Conservation (phyloP, 1,140 invertebrate genomes). For the Ctenoplectra terminalis region DNA sequence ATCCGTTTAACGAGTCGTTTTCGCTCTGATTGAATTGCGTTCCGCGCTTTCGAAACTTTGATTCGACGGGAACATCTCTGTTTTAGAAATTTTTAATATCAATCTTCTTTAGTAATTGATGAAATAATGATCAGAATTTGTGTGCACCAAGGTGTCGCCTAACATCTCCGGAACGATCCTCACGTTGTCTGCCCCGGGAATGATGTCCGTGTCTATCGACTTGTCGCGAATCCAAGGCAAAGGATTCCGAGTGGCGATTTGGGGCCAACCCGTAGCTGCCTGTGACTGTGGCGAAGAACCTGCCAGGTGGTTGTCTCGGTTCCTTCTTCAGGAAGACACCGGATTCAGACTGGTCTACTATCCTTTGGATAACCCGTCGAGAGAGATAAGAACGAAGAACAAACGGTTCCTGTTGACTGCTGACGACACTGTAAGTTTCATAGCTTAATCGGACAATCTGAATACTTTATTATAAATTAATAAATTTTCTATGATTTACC, state of each 20-base stretch:
- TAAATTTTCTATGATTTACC: neutral
- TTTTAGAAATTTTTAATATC: no score
- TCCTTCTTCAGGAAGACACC: slow-evolving; percentile 83
- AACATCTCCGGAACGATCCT: slow-evolving; percentile 79
- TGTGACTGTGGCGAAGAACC: slow-evolving; percentile 86
- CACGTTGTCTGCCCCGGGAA: slow-evolving; percentile 81
- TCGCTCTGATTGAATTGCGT: neutral
- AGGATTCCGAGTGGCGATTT: slow-evolving; percentile 80
- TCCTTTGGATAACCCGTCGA: slow-evolving; percentile 79
- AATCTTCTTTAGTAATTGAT: no score
- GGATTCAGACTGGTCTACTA: slow-evolving; percentile 85
- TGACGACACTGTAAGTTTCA: slow-evolving; percentile 71
- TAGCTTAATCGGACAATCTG: neutral
- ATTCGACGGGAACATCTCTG: neutral
- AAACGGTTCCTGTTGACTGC: slow-evolving; percentile 68
- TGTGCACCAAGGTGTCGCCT: slow-evolving; percentile 74
- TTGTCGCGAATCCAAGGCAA: slow-evolving; percentile 81
- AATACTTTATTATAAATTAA: neutral
- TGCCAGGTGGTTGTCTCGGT: slow-evolving; percentile 85
- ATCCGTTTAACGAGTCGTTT: neutral
- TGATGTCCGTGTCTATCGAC: slow-evolving; percentile 82
- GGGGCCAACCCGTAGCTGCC: slow-evolving; percentile 81
- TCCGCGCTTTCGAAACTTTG: neutral
- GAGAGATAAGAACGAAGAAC: slow-evolving; percentile 70
- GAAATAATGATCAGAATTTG: neutral